Conservation (phyloP, 2,888 invertebrate genomes). For the Abrostola triplasia region DNA sequence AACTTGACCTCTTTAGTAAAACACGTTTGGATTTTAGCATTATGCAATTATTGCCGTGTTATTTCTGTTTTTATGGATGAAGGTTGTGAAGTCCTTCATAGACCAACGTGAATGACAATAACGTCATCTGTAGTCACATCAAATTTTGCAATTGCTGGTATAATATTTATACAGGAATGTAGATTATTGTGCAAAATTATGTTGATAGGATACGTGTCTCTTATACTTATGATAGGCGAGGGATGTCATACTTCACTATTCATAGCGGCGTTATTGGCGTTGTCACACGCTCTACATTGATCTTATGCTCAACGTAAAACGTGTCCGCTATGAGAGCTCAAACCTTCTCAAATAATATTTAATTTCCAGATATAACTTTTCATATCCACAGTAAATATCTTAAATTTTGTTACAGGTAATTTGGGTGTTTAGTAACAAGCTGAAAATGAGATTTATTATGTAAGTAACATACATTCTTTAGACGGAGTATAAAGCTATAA, state of each 20-base stretch:
- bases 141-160: not conserved
- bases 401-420: conserved; percentile 70
- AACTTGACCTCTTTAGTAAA: conserved; percentile 82
- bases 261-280: conserved; percentile 63
- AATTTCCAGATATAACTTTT: conserved; percentile 57
- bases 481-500: conserved; percentile 10
- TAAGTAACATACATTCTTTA: conserved; percentile 28
- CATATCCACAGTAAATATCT: not conserved
- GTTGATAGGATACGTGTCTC: conserved; percentile 22
- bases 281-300: conserved; percentile 58
- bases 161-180: not conserved
- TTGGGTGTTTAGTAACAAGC: conserved; percentile 32
- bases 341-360: conserved; percentile 64
- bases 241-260: conserved; percentile 58
- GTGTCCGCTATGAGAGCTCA: conserved; percentile 54
- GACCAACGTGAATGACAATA: conserved; percentile 63
- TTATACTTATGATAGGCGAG: conserved; percentile 17
- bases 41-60: conserved; percentile 72
- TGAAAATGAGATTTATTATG: conserved; percentile 44
- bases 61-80: conserved; percentile 67
- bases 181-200: conserved; percentile 15
- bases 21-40: conserved; percentile 74
- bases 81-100: conserved; percentile 63
- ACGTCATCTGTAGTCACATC: conserved; percentile 13
- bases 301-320: conserved; percentile 64